Conservation (phyloP, 2,797 vertebrate species). For the Pseudomugil tenellus region DNA sequence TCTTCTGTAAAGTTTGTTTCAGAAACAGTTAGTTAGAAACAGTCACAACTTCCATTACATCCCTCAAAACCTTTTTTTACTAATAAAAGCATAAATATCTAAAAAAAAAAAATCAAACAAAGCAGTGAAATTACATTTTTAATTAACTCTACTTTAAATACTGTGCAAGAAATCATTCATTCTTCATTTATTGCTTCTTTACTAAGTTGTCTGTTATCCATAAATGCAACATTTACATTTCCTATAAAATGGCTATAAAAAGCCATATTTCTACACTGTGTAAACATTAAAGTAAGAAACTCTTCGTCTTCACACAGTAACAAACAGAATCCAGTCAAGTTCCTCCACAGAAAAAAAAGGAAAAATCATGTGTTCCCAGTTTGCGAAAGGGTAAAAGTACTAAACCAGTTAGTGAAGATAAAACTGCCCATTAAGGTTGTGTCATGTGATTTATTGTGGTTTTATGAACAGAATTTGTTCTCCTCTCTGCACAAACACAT, state of each 20-base stretch:
- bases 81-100: neutral
- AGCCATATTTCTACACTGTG: neutral
- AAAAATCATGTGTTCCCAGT: neutral
- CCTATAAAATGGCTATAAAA: no score
- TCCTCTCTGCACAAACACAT: neutral
- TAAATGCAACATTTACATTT: no score
- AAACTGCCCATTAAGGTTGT: neutral
- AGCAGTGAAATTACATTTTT: neutral
- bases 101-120: neutral
- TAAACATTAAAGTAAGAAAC: neutral
- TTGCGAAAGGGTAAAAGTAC: neutral
- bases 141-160: neutral
- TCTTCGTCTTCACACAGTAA: neutral
- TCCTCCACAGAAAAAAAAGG: neutral
- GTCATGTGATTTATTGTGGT: neutral
- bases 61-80: no score
- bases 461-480: neutral
- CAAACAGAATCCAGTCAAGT: neutral
- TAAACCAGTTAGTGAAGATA: neutral
- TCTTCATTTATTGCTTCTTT: neutral
- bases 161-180: neutral
- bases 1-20: neutral
- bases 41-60: neutral
- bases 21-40: neutral
- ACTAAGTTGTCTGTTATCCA: no score